A percentile compares a stretch with the other conserved stretches of the same genome.
These are phyloP conservation scores for Dicaeum eximium DNA, from an alignment of 2,113 vertebrate species.

Conservation along the genomic window DNA sequence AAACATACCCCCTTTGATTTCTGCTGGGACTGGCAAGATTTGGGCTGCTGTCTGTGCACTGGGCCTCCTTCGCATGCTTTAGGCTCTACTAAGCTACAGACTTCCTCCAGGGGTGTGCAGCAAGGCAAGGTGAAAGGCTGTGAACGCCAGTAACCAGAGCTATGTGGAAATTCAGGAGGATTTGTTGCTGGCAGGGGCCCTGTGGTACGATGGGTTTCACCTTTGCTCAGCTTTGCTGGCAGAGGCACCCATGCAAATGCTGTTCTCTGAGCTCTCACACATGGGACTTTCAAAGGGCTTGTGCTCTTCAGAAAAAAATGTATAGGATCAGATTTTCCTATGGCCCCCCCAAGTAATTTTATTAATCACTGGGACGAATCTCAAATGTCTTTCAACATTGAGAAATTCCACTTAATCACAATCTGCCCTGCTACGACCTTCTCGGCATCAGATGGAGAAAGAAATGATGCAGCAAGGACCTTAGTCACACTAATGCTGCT, in stretches of 20 bases:
- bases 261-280: not conserved
- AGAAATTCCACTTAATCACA: conserved; percentile 64
- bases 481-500: conserved; percentile 41
- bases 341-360: conserved; percentile 14
- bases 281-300: not conserved
- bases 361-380: conserved; percentile 11
- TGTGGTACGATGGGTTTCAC: not conserved
- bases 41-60: not conserved
- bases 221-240: conserved; percentile 28
- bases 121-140: not conserved
- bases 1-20: not conserved
- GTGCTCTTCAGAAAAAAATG: not conserved
- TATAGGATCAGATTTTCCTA: conserved; percentile 48
- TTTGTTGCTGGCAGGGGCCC: not conserved
- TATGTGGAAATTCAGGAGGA: not conserved
- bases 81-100: not conserved
- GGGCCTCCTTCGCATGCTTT: not conserved
- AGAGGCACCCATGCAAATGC: conserved; percentile 20
- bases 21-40: not conserved
- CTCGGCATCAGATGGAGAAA: conserved; percentile 25
- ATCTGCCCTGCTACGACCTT: conserved; percentile 1
- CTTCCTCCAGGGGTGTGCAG: fast-evolving
- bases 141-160: not conserved
- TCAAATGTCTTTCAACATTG: conserved; percentile 12
- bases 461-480: conserved; percentile 24